Conservation (phyloP, 2,113 vertebrate species). For the Butorides virescens region DNA sequence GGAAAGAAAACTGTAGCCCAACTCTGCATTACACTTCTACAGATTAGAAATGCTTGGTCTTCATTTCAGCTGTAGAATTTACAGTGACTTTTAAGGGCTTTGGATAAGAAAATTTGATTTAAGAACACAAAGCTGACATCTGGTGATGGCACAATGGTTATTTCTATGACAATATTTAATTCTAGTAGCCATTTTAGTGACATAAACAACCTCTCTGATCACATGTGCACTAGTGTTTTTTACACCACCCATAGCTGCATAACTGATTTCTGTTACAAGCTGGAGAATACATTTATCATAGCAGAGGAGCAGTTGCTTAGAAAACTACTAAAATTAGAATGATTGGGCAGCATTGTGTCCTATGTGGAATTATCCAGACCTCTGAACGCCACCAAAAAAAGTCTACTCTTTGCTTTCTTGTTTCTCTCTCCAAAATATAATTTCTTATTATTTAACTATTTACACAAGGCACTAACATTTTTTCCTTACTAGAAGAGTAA, state of each 20-base stretch:
- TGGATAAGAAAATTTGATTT: not conserved
- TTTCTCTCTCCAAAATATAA: not conserved
- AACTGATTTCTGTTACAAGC: slow-evolving; percentile 21
- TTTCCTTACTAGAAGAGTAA: not conserved
- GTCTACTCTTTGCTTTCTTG: not conserved
- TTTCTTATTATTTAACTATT: not conserved
- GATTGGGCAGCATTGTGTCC: not conserved
- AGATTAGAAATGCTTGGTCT: not conserved
- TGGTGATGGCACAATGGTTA: slow-evolving; percentile 2
- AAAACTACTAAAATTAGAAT: slow-evolving; percentile 3
- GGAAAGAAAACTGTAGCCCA: not conserved
- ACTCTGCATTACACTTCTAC: not conserved
- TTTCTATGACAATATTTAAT: not conserved
- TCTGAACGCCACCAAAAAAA: not conserved
- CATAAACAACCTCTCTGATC: not conserved
- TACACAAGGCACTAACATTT: not conserved
- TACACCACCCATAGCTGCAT: not conserved
- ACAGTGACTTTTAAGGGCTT: not conserved
- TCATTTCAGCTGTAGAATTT: not conserved
- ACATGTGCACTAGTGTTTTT: not conserved
- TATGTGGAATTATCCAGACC: not conserved
- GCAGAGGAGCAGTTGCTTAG: not conserved
- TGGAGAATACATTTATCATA: not conserved
- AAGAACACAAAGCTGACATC: not conserved
- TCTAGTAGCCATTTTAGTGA: not conserved